Evolutionary conservation across 2,113 vertebrate genomes (phyloP), one percentile per base, ranked within the genome.

Genomic region (Malurus elegans): DNA sequence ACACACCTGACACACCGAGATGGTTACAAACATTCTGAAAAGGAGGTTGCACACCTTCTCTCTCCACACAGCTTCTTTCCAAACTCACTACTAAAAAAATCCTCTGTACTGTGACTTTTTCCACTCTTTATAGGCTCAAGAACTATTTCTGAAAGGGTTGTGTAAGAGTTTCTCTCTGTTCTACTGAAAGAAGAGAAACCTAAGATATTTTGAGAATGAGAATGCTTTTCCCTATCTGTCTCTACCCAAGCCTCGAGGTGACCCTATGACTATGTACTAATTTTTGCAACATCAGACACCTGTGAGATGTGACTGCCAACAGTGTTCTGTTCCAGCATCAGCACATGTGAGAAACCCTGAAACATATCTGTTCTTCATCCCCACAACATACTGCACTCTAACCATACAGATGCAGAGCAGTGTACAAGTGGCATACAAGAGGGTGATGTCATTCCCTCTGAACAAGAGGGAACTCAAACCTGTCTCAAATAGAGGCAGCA

Each of bases 361-460:
- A 34, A 51, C 0, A 0, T 6, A 4, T 14, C 36, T 24, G 6
- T 8, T 66, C 57, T 34, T 84, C 76, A 76, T 4, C 18, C 40
- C 10, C 6, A 4, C 21, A 56, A 14, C 0, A 8, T 78, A 73
- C 1, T 15, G 21, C 31, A 28, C 34, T 48, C 51, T 42, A 34
- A 24, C 5, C 20, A 56, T 21, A 57, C 20, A 42, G 36, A 42
- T 3, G 8, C 34, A 89, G 36, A 89, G 24, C 58, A 75, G 23
- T 1, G 2, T 3, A 34, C 28, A 85, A 48, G 24, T 9, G 4
- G 12, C 10, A 45, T 8, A 7, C 21, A 32, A 32, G 44, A 40
- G 10, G 14, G 9, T 13, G 28, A 64, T 18, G 31, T 21, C 8
- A 14, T 24, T 47, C 13, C 31, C 53, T 54, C 8, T 1, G 31